Evolutionary conservation across 2,113 vertebrate genomes (phyloP).

Genomic region (Dryoscopus gambensis): DNA sequence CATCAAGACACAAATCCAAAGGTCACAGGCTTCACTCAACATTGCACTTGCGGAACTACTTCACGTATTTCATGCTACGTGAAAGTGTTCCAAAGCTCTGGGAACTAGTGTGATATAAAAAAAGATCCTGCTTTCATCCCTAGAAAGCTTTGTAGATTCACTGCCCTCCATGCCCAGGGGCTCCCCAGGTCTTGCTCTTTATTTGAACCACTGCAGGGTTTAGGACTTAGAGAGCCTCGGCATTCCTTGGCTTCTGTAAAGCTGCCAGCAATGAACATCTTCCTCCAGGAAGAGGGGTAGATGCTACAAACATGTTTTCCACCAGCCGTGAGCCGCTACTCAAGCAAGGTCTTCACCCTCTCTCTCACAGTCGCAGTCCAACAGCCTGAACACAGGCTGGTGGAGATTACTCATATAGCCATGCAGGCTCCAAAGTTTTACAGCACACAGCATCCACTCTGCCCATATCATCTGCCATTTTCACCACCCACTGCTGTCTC

Average conservation of each 20-base stretch:
- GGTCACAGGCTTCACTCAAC: background rate
- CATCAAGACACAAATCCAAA: background rate
- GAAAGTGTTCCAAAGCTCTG: background rate
- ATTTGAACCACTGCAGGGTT: background rate
- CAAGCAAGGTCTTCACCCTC: background rate
- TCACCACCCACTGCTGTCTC: background rate
- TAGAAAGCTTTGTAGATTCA: background rate
- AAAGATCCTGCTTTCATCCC: background rate
- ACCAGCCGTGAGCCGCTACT: background rate
- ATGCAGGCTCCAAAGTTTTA: background rate
- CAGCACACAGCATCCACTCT: background rate
- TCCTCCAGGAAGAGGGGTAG: background rate
- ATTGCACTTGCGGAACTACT: background rate
- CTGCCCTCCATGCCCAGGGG: background rate
- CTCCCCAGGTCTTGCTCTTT: background rate
- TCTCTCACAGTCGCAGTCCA: background rate
- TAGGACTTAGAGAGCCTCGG: background rate
- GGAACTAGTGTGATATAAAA: background rate
- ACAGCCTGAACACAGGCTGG: background rate
- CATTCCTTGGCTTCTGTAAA: background rate
- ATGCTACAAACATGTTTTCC: background rate
- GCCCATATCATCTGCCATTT: background rate
- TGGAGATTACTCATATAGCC: background rate
- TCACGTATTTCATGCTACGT: accelerated
- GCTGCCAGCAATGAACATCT: background rate